These are phyloP conservation scores for Eidolon dupreanum DNA, from an alignment of 2,797 vertebrate genomes.

Conservation along the genomic window DNA sequence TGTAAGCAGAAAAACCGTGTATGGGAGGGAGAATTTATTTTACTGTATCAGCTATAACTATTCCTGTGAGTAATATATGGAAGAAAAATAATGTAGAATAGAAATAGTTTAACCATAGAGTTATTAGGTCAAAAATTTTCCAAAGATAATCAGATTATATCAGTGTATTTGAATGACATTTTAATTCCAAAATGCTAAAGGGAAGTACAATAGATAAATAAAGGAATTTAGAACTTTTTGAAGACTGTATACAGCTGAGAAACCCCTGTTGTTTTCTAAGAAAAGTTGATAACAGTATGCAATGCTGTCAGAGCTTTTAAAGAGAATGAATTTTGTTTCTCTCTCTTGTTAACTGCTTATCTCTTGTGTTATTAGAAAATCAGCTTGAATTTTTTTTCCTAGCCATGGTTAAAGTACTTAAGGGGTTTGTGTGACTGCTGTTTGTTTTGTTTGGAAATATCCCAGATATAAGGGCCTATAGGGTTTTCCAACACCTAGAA, in stretches of 20 bases:
- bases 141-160: neutral
- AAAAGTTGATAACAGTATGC: neutral
- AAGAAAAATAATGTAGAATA: neutral
- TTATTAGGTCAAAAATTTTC: neutral
- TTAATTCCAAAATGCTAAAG: neutral
- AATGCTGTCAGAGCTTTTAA: neutral
- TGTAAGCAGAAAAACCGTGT: neutral
- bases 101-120: neutral
- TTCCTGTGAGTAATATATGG: neutral
- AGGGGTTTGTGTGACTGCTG: neutral
- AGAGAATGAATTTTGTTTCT: neutral
- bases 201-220: neutral
- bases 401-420: neutral
- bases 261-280: neutral
- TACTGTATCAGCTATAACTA: neutral
- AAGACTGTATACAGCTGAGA: neutral
- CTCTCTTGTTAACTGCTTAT: neutral
- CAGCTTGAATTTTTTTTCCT: constrained; percentile 8
- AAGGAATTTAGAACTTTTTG: neutral
- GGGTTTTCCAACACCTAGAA: neutral
- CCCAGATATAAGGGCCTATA: neutral
- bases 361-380: neutral
- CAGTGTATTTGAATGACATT: neutral
- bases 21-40: neutral
- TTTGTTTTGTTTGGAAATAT: constrained; percentile 22